Conservation (phyloP, 1,140 invertebrate genomes). For the Diorhabda sublineata region DNA sequence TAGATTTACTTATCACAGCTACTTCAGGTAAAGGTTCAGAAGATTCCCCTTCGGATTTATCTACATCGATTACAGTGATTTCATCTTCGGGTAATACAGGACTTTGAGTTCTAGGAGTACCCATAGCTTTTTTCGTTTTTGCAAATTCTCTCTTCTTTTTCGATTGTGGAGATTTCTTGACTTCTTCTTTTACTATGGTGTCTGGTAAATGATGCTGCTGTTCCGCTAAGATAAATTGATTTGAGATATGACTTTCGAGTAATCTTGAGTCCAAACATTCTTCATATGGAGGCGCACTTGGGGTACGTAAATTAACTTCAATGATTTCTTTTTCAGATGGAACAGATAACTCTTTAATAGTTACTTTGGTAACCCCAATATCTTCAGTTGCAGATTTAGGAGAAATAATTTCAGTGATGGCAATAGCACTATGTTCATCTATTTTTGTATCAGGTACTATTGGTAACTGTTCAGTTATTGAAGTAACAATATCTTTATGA, state of each 20-base stretch:
- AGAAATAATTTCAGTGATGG: no score
- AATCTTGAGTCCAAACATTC: conserved; percentile 16
- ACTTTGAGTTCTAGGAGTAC: conserved; percentile 17
- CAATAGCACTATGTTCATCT: no score
- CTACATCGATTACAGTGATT: not conserved
- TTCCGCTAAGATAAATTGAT: conserved; percentile 27
- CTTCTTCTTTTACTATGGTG: conserved; percentile 5
- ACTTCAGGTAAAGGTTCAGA: not conserved
- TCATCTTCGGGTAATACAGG: conserved; percentile 12
- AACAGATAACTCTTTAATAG: no score
- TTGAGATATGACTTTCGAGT: conserved; percentile 15
- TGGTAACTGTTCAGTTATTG: no score
- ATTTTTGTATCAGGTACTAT: no score
- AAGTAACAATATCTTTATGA: no score
- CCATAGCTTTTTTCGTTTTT: conserved; percentile 20
- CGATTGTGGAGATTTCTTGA: conserved; percentile 14
- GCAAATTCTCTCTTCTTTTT: conserved; percentile 23
- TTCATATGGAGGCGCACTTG: conserved; percentile 25
- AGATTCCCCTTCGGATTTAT: not conserved
- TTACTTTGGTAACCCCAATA: no score
- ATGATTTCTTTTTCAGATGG: not conserved
- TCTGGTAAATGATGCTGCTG: conserved; percentile 15
- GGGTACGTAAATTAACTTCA: not conserved
- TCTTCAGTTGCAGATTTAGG: no score
- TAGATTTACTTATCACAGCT: not conserved